Base-by-base conservation (phyloP, 1,140 invertebrate species). In the Drosophila melanogaster region DNA sequence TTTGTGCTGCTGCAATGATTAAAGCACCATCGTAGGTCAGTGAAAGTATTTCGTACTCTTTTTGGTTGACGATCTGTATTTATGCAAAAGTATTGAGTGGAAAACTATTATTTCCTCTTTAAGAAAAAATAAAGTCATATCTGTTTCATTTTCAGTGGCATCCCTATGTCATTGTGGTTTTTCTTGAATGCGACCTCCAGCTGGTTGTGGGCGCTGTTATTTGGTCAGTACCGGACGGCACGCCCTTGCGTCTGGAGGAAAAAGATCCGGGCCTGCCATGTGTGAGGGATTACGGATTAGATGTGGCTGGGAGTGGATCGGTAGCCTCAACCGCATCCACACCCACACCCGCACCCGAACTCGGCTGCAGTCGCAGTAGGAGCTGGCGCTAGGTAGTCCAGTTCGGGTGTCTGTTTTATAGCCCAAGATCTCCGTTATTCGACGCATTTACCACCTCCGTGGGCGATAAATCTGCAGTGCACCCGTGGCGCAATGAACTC, bases 381-480 rank as follows among this genome's bases (percentile, higher is more conserved):
- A 89, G 85, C 72, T 89, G 84, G 84, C 84, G 84, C 84, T 89
- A 80, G 44, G 57, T 61, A 77, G 41, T 35, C 61, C 64, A 72
- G 83, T 89, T 89, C 57, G 65, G 83, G 56, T 77, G 62, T 87
- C 84, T 87, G 84, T 84, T 87, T 87, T 66, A 87, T 87, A 89
- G 84, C 84, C 72, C 59, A 76, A 40, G 66, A 70, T 70, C 64
- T 70, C 19, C 50, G 50, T 66, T 77, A 72, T 60, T 57, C 69
- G 67, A 43, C 26, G 77, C 75, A 46, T 76, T 79, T 87, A 90
- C 87, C 87, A 87, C 87, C 87, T 90, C 80, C 79, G 71, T 80
- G 79, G 83, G 87, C 87, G 79, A 90, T 90, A 90, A 90, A 90
- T 90, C 84, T 89, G 86, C 84, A 77, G 84, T 84, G 77, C 86